Percentiles rank a stretch among this genome's conserved stretches.
Conservation (phyloP, 2,888 invertebrate genomes). For the Ophion ventricosus region DNA sequence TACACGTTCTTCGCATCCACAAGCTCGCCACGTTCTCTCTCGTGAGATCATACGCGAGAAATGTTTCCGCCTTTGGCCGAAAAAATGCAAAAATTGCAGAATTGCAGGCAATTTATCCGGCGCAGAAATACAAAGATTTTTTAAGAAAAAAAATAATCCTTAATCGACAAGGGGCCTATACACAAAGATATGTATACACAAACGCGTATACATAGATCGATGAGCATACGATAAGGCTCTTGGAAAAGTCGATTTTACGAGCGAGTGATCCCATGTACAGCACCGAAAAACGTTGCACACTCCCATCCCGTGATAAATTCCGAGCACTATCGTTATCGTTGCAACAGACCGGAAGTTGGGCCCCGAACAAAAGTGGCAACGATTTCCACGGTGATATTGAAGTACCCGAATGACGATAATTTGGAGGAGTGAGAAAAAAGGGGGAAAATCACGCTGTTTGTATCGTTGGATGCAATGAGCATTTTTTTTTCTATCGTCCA, state of each 20-base stretch:
- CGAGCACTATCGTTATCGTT: neutral
- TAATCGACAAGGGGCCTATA: conserved; percentile 2
- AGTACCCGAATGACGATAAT: too few species aligned
- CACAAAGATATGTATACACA: neutral
- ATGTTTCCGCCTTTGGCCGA: neutral
- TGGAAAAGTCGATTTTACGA: neutral
- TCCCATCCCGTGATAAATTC: neutral
- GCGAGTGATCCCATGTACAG: too few species aligned
- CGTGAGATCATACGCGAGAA: neutral
- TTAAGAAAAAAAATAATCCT: neutral
- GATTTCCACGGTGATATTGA: too few species aligned
- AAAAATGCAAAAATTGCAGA: neutral
- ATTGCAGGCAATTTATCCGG: too few species aligned
- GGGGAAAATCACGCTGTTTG: neutral
- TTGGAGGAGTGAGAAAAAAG: neutral
- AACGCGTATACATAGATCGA: too few species aligned
- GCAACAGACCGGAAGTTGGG: neutral
- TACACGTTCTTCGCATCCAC: conserved; percentile 36
- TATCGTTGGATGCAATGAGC: neutral
- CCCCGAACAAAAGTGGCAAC: neutral
- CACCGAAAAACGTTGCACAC: too few species aligned
- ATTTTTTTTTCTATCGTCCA: neutral
- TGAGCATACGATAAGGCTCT: neutral
- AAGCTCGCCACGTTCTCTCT: conserved; percentile 25
- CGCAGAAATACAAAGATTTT: too few species aligned